These are phyloP conservation scores for Luperina testacea DNA, from an alignment of 2,888 invertebrate species.

Conservation along the genomic window DNA sequence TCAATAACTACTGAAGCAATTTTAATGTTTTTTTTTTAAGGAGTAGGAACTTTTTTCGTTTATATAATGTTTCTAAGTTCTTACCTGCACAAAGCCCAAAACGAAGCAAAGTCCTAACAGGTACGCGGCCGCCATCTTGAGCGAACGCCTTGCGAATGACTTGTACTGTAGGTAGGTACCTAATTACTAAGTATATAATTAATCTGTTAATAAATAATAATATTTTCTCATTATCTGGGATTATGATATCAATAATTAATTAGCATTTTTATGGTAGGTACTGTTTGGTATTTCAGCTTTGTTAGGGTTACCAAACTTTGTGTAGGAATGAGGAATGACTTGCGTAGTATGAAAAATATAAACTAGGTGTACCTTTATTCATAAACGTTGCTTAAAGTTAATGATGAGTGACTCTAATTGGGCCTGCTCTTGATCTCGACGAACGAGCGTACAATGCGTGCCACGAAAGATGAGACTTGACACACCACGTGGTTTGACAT, in stretches of 20 bases:
- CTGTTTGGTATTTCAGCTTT: conserved; percentile 32
- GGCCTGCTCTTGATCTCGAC: no score
- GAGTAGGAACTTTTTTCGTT: not conserved
- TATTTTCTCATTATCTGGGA: conserved; percentile 41
- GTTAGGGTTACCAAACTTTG: conserved; percentile 30
- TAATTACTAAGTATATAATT: conserved; percentile 4
- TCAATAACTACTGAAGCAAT: not conserved
- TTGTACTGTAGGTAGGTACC: not conserved
- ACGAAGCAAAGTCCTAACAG: conserved; percentile 50
- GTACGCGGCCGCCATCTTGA: conserved; percentile 53
- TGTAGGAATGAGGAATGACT: not conserved
- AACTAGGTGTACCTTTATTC: not conserved
- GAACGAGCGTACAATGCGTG: no score
- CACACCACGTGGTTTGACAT: no score
- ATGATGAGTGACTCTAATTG: no score
- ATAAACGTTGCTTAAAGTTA: no score
- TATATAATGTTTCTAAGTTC: not conserved
- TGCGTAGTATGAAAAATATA: not conserved
- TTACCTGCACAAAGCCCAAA: conserved; percentile 58
- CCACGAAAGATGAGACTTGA: no score
- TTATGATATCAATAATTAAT: conserved; percentile 54
- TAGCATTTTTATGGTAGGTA: conserved; percentile 36
- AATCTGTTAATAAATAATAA: conserved; percentile 46
- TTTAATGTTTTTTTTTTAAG: not conserved
- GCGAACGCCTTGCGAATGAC: conserved; percentile 20